Percentiles rank a stretch among this genome's conserved stretches.
Conservation (phyloP, 2,888 invertebrate species). For the Dryadula phaetusa region DNA sequence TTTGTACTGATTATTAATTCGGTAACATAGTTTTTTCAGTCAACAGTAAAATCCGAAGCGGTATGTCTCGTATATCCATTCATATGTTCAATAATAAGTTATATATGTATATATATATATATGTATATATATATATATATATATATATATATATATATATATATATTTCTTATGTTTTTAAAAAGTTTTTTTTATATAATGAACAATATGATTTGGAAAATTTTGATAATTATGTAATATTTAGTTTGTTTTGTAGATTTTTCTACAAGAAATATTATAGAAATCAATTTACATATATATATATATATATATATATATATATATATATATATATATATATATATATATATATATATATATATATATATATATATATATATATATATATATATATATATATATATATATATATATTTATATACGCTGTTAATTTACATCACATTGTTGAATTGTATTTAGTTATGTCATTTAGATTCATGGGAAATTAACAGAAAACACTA, state of each 20-base stretch:
- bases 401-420: too few species aligned
- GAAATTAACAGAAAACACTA: not conserved
- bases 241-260: not conserved
- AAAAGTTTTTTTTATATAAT: not conserved
- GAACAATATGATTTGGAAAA: not conserved
- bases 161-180: too few species aligned
- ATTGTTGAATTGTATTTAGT: constrained; percentile 1
- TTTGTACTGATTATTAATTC: too few species aligned
- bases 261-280: not conserved
- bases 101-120: not conserved
- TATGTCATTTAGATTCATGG: not conserved
- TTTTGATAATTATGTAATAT: not conserved
- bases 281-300: not conserved
- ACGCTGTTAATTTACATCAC: constrained; percentile 4
- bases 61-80: not conserved
- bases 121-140: not conserved
- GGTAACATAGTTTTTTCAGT: too few species aligned
- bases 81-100: not conserved
- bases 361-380: not conserved
- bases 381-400: not conserved
- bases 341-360: not conserved
- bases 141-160: not conserved
- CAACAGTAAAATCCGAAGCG: too few species aligned
- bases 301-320: not conserved
- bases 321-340: not conserved